Evolutionary conservation across 2,797 vertebrate genomes (phyloP).

Genomic region (Sebastes ruberrimus): DNA sequence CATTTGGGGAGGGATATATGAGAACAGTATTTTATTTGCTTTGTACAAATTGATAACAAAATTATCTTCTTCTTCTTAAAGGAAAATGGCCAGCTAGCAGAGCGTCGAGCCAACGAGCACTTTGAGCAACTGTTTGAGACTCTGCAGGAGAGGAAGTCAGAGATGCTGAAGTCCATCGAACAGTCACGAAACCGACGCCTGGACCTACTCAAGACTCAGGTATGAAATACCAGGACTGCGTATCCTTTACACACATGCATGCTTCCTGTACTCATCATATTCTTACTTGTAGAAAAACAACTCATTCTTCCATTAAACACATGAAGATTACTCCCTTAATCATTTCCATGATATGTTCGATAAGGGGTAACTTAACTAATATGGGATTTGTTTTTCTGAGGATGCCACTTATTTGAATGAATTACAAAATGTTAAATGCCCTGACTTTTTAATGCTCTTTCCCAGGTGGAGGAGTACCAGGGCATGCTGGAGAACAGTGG

Average conservation of each 20-base stretch:
- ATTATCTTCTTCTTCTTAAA: constrained; percentile 11
- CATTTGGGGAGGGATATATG: neutral
- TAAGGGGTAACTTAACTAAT: neutral
- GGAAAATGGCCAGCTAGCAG: constrained; percentile 90
- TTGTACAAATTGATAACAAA: neutral
- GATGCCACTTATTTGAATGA: neutral
- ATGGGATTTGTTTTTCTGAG: neutral
- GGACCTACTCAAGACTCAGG: constrained; percentile 87
- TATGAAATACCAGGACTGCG: constrained; percentile 41
- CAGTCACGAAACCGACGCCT: constrained; percentile 86
- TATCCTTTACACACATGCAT: neutral
- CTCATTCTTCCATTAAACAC: neutral
- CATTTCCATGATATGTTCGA: neutral
- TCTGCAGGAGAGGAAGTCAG: constrained; percentile 89
- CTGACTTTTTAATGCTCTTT: neutral
- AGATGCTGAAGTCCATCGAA: constrained; percentile 90
- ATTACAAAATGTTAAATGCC: neutral
- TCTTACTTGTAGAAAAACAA: neutral
- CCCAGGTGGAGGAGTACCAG: constrained; percentile 91
- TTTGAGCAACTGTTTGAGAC: constrained; percentile 91
- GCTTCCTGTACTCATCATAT: neutral
- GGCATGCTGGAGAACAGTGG: constrained; percentile 97
- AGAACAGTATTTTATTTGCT: neutral
- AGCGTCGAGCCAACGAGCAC: constrained; percentile 86
- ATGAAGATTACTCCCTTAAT: neutral